Conservation (phyloP, 2,888 invertebrate genomes). For the Lycophotia porphyrea region DNA sequence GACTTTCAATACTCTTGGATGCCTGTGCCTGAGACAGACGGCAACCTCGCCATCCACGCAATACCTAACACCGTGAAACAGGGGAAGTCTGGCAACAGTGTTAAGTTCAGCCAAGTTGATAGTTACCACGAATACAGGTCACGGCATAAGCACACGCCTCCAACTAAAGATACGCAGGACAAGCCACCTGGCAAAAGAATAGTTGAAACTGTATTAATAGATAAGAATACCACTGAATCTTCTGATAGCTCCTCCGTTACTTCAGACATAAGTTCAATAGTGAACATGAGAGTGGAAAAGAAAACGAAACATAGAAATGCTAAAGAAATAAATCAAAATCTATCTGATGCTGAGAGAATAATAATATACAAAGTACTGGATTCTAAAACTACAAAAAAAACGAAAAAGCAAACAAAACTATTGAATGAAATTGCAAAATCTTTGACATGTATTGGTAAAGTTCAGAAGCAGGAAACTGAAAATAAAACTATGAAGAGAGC, state of each 20-base stretch:
- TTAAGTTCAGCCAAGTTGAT: constrained; percentile 84
- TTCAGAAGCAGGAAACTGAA: constrained; percentile 30
- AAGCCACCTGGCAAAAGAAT: constrained; percentile 65
- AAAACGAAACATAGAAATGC: constrained; percentile 55
- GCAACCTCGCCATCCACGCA: constrained; percentile 81
- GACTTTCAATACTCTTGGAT: constrained; percentile 87
- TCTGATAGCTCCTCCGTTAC: constrained; percentile 69
- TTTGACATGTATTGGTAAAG: constrained; percentile 67
- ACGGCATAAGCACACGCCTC: constrained; percentile 86
- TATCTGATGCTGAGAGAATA: constrained; percentile 83
- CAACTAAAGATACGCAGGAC: constrained; percentile 80
- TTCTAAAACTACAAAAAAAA: constrained; percentile 73
- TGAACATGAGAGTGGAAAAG: constrained; percentile 69
- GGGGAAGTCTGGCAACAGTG: constrained; percentile 77
- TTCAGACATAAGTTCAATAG: constrained; percentile 78
- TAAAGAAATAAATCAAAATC: constrained; percentile 62
- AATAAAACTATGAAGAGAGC: constrained; percentile 42
- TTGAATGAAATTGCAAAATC: constrained; percentile 75
- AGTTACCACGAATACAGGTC: constrained; percentile 87
- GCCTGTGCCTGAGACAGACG: constrained; percentile 86
- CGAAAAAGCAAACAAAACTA: constrained; percentile 69
- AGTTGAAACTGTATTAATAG: constrained; percentile 74
- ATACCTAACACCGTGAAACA: constrained; percentile 79
- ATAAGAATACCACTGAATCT: constrained; percentile 70
- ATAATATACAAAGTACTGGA: constrained; percentile 86